A percentile compares a stretch with the other conserved stretches of the same genome.
phyloP scores from a whole-genome alignment of 2,113 vertebrate genomes.

The Sebastes fasciatus region DNA sequence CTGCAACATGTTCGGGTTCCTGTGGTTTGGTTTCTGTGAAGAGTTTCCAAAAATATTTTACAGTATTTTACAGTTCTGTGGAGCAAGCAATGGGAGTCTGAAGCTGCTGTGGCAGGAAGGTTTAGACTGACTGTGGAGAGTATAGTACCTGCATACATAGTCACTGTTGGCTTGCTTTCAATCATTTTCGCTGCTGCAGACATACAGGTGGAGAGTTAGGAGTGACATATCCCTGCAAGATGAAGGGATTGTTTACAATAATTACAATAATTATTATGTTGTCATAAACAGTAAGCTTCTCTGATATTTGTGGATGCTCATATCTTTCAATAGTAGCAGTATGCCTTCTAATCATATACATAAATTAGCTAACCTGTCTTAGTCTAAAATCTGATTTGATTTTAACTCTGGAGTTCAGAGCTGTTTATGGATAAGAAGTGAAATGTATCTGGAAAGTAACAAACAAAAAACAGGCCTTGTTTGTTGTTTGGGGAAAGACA shows the following conservation, averaged over 20 bases:
- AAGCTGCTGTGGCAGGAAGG: constrained; percentile 5
- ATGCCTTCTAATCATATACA: constrained; percentile 25
- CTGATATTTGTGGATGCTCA: constrained; percentile 7
- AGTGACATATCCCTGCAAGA: constrained; percentile 23
- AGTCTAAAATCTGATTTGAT: background rate
- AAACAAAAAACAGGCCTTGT: background rate
- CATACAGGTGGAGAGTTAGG: background rate
- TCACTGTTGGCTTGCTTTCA: constrained; percentile 26
- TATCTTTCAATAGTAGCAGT: background rate
- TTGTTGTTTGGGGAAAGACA: background rate
- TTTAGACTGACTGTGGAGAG: constrained; percentile 28
- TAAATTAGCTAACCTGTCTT: background rate
- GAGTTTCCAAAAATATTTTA: constrained; percentile 22
- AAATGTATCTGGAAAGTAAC: background rate
- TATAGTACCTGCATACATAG: constrained; percentile 1
- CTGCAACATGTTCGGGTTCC: background rate
- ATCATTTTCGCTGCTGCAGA: constrained; percentile 11
- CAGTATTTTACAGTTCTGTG: constrained; percentile 17
- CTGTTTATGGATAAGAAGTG: constrained; percentile 20
- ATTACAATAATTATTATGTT: constrained; percentile 18
- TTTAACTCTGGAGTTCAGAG: constrained; percentile 18
- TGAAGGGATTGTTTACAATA: constrained; percentile 33
- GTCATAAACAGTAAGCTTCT: constrained; percentile 11
- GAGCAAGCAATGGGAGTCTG: constrained; percentile 3
- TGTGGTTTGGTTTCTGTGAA: background rate